These are phyloP conservation scores for Ptyas mucosa DNA, from an alignment of 2,113 vertebrate species.

Conservation along the genomic window DNA sequence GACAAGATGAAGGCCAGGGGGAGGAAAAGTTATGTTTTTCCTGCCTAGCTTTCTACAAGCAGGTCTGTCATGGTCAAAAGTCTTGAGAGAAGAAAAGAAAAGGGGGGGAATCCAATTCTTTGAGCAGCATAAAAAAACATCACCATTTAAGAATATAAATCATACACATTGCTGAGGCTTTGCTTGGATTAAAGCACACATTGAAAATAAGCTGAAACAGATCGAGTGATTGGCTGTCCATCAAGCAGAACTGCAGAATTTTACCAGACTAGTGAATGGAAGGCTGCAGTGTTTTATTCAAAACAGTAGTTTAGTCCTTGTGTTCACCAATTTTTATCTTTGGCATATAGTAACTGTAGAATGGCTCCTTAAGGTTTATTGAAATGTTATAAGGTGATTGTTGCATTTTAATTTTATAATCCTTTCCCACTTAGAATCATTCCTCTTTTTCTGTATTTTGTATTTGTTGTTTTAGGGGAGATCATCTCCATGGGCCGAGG, in stretches of 20 bases:
- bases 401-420: neutral
- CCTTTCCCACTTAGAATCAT: neutral
- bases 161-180: neutral
- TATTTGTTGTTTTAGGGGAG: neutral
- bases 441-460: neutral
- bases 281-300: neutral
- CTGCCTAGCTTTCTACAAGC: neutral
- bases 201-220: neutral
- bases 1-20: neutral
- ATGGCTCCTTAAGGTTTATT: neutral
- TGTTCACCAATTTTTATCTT: neutral
- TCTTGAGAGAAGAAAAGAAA: neutral
- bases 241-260: neutral
- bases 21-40: neutral
- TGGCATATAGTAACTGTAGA: neutral
- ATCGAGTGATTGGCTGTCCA: constrained; percentile 11
- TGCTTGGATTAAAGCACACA: constrained; percentile 12
- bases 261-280: neutral
- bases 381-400: neutral
- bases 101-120: neutral
- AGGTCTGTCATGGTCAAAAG: neutral
- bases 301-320: neutral
- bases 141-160: neutral
- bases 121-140: neutral
- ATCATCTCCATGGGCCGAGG: neutral